Evolutionary conservation across 2,113 vertebrate genomes (phyloP), one percentile per base, ranked within the genome.

Genomic region (Arenaria interpres): DNA sequence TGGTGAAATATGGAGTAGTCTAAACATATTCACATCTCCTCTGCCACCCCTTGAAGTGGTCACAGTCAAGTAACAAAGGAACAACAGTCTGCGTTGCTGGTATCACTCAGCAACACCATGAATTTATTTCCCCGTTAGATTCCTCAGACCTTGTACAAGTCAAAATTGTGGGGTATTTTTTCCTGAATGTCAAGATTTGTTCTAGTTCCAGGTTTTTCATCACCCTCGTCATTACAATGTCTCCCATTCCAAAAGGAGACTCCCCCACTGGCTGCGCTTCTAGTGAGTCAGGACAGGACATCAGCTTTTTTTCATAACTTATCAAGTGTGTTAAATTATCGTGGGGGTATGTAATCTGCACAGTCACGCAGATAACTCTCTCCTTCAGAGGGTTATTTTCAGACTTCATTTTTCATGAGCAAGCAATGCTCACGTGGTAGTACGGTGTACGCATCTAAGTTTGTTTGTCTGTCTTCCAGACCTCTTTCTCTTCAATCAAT

Each of bases 1-100:
- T 73, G 67, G 35, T 91, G 67, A 93, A 90, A 88, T 69, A 93
- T 4, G 17, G 78, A 90, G 68, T 12, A 25, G 24, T 57, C 54
- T 66, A 77, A 94, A 79, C 74, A 63, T 5, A 46, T 18, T 21
- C 37, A 39, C 22, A 57, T 68, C 53, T 68, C 39, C 57, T 78
- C 67, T 90, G 67, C 25, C 62, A 73, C 57, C 32, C n/a, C 41
- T 37, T 67, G 54, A 90, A 90, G 59, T 24, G 50, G 45, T 62
- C 67, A 54, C 6, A 71, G n/a, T 16, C 56, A 84, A 74, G n/a
- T 30, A 51, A 76, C 35, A 87, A 75, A 45, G 23, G 51, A 84
- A 86, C 18, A 54, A 39, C 24, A 86, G 20, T 30, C 35, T 60
- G 30, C 14, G 20, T 22, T 82, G 7, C 56, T 68, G 35, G 12